A percentile compares a stretch with the other conserved stretches of the same genome.
phyloP scores from a whole-genome alignment of 2,113 vertebrate species.

The Marmota monax region DNA sequence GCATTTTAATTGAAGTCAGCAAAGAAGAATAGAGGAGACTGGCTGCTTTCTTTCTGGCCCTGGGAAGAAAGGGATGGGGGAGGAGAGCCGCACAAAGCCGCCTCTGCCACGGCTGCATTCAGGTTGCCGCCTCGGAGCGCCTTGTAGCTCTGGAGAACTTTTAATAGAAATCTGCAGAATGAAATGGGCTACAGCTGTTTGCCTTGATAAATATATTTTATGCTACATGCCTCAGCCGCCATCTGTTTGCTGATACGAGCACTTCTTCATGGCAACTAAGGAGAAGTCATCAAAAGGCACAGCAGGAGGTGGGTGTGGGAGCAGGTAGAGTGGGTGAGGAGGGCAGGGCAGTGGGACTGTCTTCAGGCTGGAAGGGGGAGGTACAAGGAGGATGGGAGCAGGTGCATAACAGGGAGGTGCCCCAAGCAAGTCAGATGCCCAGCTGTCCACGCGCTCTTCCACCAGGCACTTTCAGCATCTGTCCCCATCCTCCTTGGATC shows the following conservation, averaged over 20 bases:
- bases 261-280: constrained; percentile 86
- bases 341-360: constrained; percentile 48
- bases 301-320: constrained; percentile 74
- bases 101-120: constrained; percentile 80
- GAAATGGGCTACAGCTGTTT: constrained; percentile 92
- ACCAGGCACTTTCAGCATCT: rapidly evolving
- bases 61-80: constrained; percentile 29
- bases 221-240: constrained; percentile 90
- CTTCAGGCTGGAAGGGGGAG: not conserved
- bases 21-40: not conserved
- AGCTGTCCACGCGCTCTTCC: rapidly evolving
- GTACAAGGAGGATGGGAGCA: not conserved
- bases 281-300: constrained; percentile 87
- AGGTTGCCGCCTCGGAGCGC: constrained; percentile 81
- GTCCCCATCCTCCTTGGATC: too few relatives aligned
- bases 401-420: rapidly evolving
- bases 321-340: constrained; percentile 83
- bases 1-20: not conserved
- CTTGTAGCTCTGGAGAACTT: constrained; percentile 89
- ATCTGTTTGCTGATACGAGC: constrained; percentile 92
- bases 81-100: constrained; percentile 59
- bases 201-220: constrained; percentile 93
- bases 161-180: constrained; percentile 90
- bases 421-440: not conserved
- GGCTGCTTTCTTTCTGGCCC: constrained; percentile 61